These are phyloP conservation scores for Drosophila pseudotakahashii DNA, from an alignment of 2,888 invertebrate genomes.

Conservation along the genomic window DNA sequence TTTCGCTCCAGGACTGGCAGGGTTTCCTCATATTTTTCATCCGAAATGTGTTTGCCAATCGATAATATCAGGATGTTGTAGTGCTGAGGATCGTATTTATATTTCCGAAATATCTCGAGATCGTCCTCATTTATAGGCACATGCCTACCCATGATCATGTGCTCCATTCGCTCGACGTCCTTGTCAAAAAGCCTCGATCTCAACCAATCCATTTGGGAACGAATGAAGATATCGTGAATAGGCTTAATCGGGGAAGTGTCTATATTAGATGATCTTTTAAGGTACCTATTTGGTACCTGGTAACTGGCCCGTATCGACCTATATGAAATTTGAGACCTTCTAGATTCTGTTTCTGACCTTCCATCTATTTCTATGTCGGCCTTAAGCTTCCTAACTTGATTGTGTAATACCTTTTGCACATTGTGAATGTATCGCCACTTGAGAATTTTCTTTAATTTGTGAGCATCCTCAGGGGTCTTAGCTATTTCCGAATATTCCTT, in stretches of 20 bases:
- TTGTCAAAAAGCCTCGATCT: background rate
- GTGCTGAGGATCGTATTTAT: constrained; percentile 24
- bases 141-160: constrained; percentile 10
- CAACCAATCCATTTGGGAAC: constrained; percentile 16
- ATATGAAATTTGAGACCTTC: background rate
- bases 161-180: background rate
- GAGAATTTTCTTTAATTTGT: background rate
- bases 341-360: background rate
- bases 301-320: background rate
- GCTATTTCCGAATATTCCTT: background rate
- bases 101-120: constrained; percentile 13
- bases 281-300: background rate
- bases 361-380: background rate
- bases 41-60: background rate
- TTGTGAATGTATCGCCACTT: constrained; percentile 6
- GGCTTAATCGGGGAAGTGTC: background rate
- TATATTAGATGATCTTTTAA: background rate
- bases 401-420: background rate
- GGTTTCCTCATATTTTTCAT: background rate
- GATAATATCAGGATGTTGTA: constrained; percentile 39
- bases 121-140: constrained; percentile 2
- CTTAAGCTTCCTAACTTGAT: background rate
- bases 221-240: background rate
- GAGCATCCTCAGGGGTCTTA: background rate
- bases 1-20: constrained; percentile 16